Evolutionary conservation across 2,113 vertebrate species (phyloP).

Genomic region (Tupaia tana): DNA sequence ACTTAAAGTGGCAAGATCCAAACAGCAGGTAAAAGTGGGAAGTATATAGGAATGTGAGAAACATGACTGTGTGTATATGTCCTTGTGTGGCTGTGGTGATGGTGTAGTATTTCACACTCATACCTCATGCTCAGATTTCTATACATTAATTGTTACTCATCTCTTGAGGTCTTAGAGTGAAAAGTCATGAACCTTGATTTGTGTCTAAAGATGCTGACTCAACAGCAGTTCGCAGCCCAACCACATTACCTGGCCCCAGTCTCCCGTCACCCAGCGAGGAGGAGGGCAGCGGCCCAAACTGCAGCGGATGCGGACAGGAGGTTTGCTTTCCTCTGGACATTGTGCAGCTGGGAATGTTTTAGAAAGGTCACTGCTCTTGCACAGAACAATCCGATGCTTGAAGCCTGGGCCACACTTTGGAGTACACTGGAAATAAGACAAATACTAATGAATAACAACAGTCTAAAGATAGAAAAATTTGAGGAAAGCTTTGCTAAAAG

Average conservation of each 20-base stretch:
- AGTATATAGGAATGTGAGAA: neutral
- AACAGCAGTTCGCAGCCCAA: neutral
- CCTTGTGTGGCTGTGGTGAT: neutral
- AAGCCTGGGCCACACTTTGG: constrained; percentile 97
- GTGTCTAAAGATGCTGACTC: neutral
- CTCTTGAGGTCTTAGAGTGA: neutral
- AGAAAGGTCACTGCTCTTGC: constrained; percentile 96
- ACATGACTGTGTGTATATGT: neutral
- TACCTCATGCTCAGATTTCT: neutral
- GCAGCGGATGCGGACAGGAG: constrained; percentile 95
- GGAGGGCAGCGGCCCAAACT: constrained; percentile 96
- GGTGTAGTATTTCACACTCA: neutral
- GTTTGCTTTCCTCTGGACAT: constrained; percentile 94
- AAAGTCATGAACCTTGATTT: neutral
- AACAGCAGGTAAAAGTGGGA: neutral
- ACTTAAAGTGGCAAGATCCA: neutral
- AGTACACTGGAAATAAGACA: constrained; percentile 89
- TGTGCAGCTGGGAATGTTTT: constrained; percentile 94
- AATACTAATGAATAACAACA: constrained; percentile 40
- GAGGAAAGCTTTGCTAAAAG: constrained; percentile 46
- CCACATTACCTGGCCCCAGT: constrained; percentile 96
- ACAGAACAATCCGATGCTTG: constrained; percentile 97
- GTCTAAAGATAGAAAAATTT: constrained; percentile 40
- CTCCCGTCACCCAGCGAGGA: constrained; percentile 96
- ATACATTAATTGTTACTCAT: neutral